Evolutionary conservation across 2,113 vertebrate genomes (phyloP).

Genomic region (Phyllopteryx taeniolatus): DNA sequence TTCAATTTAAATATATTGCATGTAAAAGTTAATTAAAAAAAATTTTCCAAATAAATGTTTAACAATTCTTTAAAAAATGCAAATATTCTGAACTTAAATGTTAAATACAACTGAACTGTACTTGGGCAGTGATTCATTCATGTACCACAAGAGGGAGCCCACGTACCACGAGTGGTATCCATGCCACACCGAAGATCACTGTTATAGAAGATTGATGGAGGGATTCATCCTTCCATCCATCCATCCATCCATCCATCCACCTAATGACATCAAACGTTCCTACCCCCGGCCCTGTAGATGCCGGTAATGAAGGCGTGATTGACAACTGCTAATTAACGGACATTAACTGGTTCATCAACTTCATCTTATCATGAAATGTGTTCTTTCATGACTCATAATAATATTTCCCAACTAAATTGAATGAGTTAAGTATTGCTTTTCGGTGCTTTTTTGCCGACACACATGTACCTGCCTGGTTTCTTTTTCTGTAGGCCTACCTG

Average conservation of each 20-base stretch:
- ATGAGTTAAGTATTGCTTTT: not conserved
- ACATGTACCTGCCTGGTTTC: too few species aligned
- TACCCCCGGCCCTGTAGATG: not conserved
- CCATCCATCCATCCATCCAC: too few species aligned
- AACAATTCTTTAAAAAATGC: too few species aligned
- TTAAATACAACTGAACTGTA: not conserved
- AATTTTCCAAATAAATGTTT: too few species aligned
- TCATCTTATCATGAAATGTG: not conserved
- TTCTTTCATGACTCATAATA: not conserved
- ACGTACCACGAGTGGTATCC: too few species aligned
- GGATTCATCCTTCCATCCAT: too few species aligned
- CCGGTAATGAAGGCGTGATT: not conserved
- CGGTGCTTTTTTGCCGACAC: not conserved
- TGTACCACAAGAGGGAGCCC: too few species aligned
- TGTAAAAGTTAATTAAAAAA: too few species aligned
- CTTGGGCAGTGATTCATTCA: too few species aligned
- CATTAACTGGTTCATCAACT: not conserved
- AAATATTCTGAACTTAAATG: not conserved
- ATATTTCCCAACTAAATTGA: not conserved
- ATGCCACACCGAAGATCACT: too few species aligned
- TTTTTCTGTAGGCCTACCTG: constrained; percentile 20
- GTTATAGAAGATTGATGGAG: too few species aligned
- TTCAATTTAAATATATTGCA: too few species aligned
- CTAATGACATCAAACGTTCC: not conserved
- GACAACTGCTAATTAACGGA: not conserved